Evolutionary conservation across 1,140 invertebrate genomes (phyloP).

Genomic region (Amphibalanus amphitrite): DNA sequence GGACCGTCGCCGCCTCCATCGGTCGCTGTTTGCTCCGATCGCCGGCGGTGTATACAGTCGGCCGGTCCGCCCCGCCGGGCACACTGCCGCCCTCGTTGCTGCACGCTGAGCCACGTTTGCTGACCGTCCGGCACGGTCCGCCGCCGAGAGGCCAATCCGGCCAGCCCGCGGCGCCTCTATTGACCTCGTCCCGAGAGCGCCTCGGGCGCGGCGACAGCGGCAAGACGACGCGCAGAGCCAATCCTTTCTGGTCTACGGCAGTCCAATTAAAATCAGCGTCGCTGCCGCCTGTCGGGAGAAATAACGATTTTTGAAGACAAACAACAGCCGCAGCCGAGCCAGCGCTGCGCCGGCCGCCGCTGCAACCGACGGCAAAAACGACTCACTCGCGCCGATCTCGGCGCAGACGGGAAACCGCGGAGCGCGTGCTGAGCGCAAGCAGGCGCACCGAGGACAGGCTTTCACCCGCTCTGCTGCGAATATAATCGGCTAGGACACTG

Average conservation of each 20-base stretch:
- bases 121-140: too few species aligned
- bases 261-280: background rate
- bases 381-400: too few species aligned
- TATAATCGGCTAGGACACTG: background rate
- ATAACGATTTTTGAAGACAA: slow-evolving; percentile 1
- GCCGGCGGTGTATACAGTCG: too few species aligned
- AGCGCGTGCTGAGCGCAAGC: too few species aligned
- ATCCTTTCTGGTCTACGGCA: background rate
- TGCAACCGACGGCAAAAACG: background rate
- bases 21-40: too few species aligned
- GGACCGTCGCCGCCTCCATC: too few species aligned
- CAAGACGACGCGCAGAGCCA: background rate
- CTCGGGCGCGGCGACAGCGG: background rate
- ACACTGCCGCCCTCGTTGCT: too few species aligned
- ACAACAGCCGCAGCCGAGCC: background rate
- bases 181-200: background rate
- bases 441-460: background rate
- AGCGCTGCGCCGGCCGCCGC: too few species aligned
- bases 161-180: background rate
- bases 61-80: too few species aligned
- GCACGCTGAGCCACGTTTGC: too few species aligned
- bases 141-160: background rate
- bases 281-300: background rate
- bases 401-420: too few species aligned
- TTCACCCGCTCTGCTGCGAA: background rate